Evolutionary conservation across 2,113 vertebrate genomes (phyloP).

Genomic region (Nipponia nippon): DNA sequence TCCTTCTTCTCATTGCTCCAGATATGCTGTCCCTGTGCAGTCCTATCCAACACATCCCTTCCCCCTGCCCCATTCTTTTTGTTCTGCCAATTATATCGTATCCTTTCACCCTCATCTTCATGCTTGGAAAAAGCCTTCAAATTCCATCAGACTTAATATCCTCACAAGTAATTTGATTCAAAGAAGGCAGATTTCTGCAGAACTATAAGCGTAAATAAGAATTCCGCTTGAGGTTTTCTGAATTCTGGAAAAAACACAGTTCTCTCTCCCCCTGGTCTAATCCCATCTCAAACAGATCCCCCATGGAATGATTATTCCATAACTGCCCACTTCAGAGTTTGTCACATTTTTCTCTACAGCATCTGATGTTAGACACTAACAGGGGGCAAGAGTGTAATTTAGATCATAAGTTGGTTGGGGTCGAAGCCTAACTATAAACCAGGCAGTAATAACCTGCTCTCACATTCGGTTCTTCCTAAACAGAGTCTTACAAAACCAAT

Average conservation of each 20-base stretch:
- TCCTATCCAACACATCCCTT: not conserved
- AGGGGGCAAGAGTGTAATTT: not conserved
- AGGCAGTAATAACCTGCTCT: not conserved
- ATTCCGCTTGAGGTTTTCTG: not conserved
- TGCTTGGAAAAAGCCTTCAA: not conserved
- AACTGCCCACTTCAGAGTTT: not conserved
- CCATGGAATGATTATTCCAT: rapidly evolving
- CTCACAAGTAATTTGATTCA: not conserved
- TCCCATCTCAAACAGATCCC: not conserved
- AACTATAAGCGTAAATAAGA: not conserved
- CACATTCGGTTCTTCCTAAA: not conserved
- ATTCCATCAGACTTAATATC: not conserved
- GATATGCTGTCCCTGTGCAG: rapidly evolving
- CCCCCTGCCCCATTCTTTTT: not conserved
- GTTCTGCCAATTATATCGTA: not conserved
- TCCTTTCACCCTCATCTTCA: not conserved
- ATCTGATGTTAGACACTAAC: not conserved
- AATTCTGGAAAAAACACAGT: not conserved
- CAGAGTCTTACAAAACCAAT: not conserved
- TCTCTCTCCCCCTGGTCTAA: not conserved
- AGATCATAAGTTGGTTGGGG: not conserved
- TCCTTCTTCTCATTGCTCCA: not conserved
- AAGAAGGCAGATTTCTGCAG: not conserved
- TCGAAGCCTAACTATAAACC: not conserved
- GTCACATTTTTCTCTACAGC: not conserved